Evolutionary conservation across 2,888 invertebrate genomes (phyloP), one percentile per base, ranked within the genome.

Genomic region (Cataglyphis cursor): DNA sequence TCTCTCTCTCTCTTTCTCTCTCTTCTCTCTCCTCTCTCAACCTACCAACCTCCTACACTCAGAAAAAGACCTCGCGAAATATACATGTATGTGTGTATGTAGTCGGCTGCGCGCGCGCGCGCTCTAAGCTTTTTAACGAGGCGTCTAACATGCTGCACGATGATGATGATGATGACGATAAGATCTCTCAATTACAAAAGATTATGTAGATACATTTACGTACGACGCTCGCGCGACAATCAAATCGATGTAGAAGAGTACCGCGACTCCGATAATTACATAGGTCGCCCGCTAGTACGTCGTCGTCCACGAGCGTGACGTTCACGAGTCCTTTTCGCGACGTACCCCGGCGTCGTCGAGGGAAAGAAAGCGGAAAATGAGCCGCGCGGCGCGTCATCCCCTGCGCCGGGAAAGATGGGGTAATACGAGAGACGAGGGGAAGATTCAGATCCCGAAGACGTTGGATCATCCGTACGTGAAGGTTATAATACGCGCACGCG

Each of bases 11-110:
- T 21, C 61, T 28, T 44, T n/a, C 21, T 3, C 15, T 15, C 38
- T 1, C 24, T 12, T 31, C 83, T 84, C 85, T 87, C 90, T 89
- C 89, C 89, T 90, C 83, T 89, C 86, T 85, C 88, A 91, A 92
- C 90, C 92, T 88, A 92, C 91, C 85, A 89, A 91, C 90, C 91
- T 68, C 31, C 84, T 88, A 88, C 82, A 87, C 82, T 70, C 66
- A 81, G 64, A 72, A 80, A 44, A 31, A 44, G 54, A 64, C 44
- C 74, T 68, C 57, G 82, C 86, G 76, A 84, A 81, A 66, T 82
- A 83, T 83, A 66, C 65, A 66, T 82, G 76, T 73, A 82, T 57
- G 38, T 57, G 75, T 84, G 70, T 83, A 84, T 82, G 81, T 84
- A 18, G 75, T 48, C 48, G 72, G 24, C 62, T 80, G 88, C 85